Evolutionary conservation across 2,113 vertebrate genomes (phyloP).

Genomic region (Leptosomus discolor): DNA sequence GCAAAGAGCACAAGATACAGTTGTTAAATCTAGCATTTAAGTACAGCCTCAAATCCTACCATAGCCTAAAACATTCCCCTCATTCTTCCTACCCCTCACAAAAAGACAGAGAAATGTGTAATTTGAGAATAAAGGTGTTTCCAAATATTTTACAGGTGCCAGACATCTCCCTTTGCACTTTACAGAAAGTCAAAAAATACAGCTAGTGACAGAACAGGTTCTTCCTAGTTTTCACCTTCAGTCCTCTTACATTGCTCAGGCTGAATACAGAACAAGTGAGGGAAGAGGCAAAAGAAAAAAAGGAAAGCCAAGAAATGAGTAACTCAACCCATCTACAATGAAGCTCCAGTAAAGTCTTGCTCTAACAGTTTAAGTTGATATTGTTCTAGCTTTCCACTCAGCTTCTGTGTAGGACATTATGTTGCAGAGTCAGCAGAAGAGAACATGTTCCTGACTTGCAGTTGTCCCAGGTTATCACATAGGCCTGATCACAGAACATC

Average conservation of each 20-base stretch:
- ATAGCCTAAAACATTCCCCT: background rate
- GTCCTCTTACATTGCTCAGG: background rate
- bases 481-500: background rate
- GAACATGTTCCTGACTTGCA: rapidly evolving
- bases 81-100: background rate
- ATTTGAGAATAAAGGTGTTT: background rate
- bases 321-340: background rate
- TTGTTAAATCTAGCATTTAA: background rate
- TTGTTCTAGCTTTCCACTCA: background rate
- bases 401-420: background rate
- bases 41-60: background rate
- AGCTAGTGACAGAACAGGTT: background rate
- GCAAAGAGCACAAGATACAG: background rate
- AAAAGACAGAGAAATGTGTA: background rate
- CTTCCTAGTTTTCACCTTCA: background rate
- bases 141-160: background rate
- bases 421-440: background rate
- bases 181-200: background rate
- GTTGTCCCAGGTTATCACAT: background rate
- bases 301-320: background rate
- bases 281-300: background rate
- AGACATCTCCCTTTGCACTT: background rate
- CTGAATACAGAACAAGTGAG: background rate
- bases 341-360: background rate
- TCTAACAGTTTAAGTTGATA: background rate